These are phyloP conservation scores for Amphipoea lucens DNA, from an alignment of 2,888 invertebrate species.

Conservation along the genomic window DNA sequence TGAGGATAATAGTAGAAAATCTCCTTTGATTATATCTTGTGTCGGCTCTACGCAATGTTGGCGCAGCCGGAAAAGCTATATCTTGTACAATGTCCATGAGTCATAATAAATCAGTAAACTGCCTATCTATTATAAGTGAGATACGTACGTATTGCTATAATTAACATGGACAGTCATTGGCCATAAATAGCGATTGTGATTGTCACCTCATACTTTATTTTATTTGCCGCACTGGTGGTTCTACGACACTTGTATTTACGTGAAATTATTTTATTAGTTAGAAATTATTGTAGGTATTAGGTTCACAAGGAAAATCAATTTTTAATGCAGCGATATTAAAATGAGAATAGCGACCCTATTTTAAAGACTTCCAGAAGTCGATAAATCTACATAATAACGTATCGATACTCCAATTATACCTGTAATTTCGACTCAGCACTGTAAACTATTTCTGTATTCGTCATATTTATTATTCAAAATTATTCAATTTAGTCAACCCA, in stretches of 20 bases:
- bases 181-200: constrained; percentile 73
- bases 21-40: constrained; percentile 42
- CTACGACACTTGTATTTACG: constrained; percentile 32
- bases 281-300: background rate
- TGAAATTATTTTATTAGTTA: constrained; percentile 24
- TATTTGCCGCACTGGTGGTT: constrained; percentile 58
- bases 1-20: constrained; percentile 45
- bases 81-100: constrained; percentile 60
- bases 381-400: constrained; percentile 35
- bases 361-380: constrained; percentile 19
- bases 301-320: background rate
- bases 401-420: constrained; percentile 33
- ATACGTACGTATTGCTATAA: constrained; percentile 69
- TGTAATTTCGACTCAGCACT: constrained; percentile 33
- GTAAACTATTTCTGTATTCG: constrained; percentile 25
- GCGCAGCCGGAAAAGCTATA: constrained; percentile 59
- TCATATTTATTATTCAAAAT: constrained; percentile 47
- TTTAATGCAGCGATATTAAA: background rate
- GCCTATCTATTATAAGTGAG: constrained; percentile 63
- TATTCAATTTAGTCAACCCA: constrained; percentile 44
- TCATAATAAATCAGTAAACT: constrained; percentile 65
- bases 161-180: constrained; percentile 74
- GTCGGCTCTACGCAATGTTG: constrained; percentile 44
- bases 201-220: constrained; percentile 66
- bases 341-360: constrained; percentile 21